Evolutionary conservation across 2,113 vertebrate species (phyloP), one percentile per base, ranked within the genome.

Genomic region (Myanophis thanlyinensis): DNA sequence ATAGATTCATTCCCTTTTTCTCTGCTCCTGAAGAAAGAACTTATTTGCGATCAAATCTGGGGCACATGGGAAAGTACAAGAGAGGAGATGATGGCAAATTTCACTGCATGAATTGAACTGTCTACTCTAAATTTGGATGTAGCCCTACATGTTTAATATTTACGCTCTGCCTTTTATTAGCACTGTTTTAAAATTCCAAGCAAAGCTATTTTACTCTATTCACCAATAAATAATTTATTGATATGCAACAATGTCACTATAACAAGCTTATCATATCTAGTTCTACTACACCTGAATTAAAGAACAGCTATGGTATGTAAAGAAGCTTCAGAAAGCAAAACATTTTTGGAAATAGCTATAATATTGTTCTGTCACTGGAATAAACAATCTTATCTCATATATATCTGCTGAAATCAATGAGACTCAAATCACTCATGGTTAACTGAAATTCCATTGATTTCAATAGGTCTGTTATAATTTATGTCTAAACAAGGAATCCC

Each of bases 201-300:
- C 88, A 94, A 94, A 35, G 62, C 67, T 91, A 27, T 85, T 95
- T 93, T 91, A 89, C 91, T 51, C 90, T n/a, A 59, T 95, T 94
- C 97, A 95, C 87, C 94, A 23, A 1, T 53, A 40, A 92, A 95
- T 97, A 96, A 95, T 94, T 27, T 30, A 40, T 85, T 85, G 49
- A 85, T 20, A 49, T 4, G 9, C 18, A 53, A 25, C 25, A 59
- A 35, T 44, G n/a, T 84, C 22, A 40, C 49, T 87, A 35, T 11
- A 54, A 86, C 53, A 87, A 91, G 84, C 40, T 80, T 48, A 51
- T 25, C 47, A 62, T 51, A 90, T 40, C 4, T 90, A 90, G 4
- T 62, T 90, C 49, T 27, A 22, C 46, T 67, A 53, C 8, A 53
- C 73, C 23, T 90, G 22, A 73, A 53, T 22, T 51, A 25, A 22